These are phyloP conservation scores for Anguilla anguilla DNA, from an alignment of 2,797 vertebrate genomes.

Conservation along the genomic window DNA sequence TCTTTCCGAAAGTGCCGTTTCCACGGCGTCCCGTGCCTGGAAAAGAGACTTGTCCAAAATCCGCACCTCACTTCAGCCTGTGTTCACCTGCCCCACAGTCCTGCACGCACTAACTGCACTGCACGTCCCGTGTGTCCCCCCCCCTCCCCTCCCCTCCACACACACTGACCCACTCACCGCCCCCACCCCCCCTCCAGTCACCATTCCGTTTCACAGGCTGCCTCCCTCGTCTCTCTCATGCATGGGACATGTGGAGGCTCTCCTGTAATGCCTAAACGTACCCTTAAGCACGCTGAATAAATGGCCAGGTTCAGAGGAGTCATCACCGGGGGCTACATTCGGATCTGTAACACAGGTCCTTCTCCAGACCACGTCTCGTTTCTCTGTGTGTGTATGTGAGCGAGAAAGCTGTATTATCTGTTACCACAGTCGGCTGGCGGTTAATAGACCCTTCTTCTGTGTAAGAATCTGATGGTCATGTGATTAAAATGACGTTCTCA, in stretches of 20 bases:
- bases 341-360: background rate
- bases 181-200: conserved; percentile 34
- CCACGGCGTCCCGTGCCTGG: conserved; percentile 17
- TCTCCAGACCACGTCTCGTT: background rate
- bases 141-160: conserved; percentile 45
- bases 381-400: background rate
- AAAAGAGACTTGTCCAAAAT: conserved; percentile 34
- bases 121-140: conserved; percentile 44
- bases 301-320: background rate
- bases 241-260: background rate
- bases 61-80: conserved; percentile 38
- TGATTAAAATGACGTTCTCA: background rate
- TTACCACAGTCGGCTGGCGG: background rate
- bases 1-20: conserved; percentile 27
- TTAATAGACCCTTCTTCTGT: conserved; percentile 16
- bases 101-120: conserved; percentile 59
- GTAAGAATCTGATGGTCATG: background rate
- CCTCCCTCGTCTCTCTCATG: background rate
- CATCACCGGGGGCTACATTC: background rate
- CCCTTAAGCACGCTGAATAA: background rate
- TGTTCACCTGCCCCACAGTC: conserved; percentile 37
- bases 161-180: conserved; percentile 33
- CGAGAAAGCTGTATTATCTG: background rate
- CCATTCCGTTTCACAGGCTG: no score
- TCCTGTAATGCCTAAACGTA: background rate